Base-by-base conservation (phyloP, 1,140 invertebrate genomes). In the Platyscapa corneri region DNA sequence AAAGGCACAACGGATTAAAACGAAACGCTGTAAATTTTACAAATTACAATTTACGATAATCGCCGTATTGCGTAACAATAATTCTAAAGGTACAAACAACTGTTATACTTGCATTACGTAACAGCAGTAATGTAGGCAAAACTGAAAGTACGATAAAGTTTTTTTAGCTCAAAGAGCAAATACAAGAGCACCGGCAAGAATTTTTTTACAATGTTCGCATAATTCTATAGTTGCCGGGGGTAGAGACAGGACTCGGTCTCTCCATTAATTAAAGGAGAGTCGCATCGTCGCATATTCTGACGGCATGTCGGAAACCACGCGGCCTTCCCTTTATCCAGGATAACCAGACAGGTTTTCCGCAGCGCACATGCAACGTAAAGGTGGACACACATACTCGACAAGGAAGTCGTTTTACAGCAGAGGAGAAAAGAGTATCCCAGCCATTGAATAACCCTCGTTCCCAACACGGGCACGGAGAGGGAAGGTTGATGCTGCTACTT, bases 271-370 rank as follows among this genome's bases (percentile, higher is more conserved):
- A 81, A 81, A 39, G 79, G 79, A 60, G 42, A 60, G 56, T 27
- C 23, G 56, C 23, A 60, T 60, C 56, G 56, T 60, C 56, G 23
- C 56, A 60, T 27, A 60, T 60, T 23, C 56, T 60, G 56, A 60
- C 64, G 79, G 2, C 42, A 7, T 42, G 39, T 70, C 79, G 80
- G 83, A 87, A 85, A 80, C 81, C 53, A 32, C 80, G 39, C 80
- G 74, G 30, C 65, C 34, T 77, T 85, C 83, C 85, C 84, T 46
- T 85, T 72, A 82, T 65, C 30, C 42, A 80, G 72, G 86, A 88
- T 87, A 86, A 86, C 87, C 86, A 67, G 78, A 72, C 67, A 72
- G 32, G 82, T 53, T 83, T 64, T 76, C 53, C 56, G 56, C 23
- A 27, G 8, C 32, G 80, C 46, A 18, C 16, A 34, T 16, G 46